These are phyloP conservation scores for Theocolax elegans DNA, from an alignment of 1,140 invertebrate species.

Conservation along the genomic window DNA sequence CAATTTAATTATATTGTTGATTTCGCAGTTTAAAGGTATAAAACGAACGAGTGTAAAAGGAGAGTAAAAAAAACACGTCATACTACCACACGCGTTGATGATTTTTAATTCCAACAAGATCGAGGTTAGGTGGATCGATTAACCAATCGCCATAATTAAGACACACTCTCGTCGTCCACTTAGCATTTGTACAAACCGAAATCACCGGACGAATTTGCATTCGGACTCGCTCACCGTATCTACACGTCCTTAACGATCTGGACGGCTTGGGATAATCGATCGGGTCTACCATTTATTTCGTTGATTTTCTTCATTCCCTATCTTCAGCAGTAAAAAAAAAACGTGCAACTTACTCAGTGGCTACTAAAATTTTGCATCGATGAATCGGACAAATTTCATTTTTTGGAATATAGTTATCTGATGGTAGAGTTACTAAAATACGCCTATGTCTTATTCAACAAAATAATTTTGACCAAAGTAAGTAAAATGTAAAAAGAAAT, in stretches of 20 bases:
- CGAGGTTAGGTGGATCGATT: constrained; percentile 55
- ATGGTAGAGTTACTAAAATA: no score
- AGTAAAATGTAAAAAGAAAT: no score
- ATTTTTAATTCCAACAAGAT: constrained; percentile 30
- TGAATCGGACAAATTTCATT: constrained; percentile 36
- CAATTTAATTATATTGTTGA: no score
- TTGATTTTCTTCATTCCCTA: neutral
- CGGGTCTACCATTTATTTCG: constrained; percentile 3
- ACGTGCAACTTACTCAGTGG: neutral
- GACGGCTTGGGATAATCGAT: constrained; percentile 44
- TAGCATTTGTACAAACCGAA: constrained; percentile 52
- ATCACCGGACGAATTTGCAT: constrained; percentile 53
- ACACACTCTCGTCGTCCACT: constrained; percentile 51
- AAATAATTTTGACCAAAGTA: no score
- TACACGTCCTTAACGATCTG: constrained; percentile 50
- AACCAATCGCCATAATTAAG: constrained; percentile 61
- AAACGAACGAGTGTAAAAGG: neutral
- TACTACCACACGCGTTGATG: constrained; percentile 24
- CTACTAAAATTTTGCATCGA: constrained; percentile 42
- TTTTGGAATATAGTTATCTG: no score
- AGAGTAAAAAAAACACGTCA: no score
- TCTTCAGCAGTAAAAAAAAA: no score
- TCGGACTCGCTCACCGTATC: constrained; percentile 46
- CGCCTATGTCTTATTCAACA: no score
- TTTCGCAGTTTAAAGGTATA: no score